Conservation (phyloP, 64 coral and sea anemone species). For the Porites lutea region DNA sequence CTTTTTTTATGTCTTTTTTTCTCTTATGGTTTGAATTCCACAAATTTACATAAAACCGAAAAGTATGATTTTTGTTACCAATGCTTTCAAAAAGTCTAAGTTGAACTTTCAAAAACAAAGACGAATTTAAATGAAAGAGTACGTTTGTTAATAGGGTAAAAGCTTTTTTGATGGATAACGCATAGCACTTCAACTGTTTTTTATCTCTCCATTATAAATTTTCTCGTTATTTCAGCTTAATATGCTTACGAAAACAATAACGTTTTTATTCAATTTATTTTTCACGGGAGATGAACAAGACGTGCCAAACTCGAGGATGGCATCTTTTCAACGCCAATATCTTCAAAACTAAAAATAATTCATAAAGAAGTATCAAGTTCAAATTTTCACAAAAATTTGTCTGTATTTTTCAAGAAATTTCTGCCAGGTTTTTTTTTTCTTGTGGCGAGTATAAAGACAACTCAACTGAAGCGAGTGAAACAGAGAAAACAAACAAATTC, state of each 20-base stretch:
- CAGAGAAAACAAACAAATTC: conserved; percentile 40
- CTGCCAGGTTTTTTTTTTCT: neutral
- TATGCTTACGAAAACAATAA: neutral
- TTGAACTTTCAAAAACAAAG: neutral
- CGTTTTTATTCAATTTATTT: neutral
- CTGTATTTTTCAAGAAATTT: conserved; percentile 16
- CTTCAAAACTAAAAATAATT: neutral
- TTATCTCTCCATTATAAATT: conserved; percentile 12
- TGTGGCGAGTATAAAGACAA: neutral
- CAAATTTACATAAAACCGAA: neutral
- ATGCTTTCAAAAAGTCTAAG: neutral
- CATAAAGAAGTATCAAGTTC: neutral
- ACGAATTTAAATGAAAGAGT: conserved; percentile 7
- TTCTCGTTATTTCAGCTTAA: neutral
- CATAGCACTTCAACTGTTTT: neutral
- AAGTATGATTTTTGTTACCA: conserved; percentile 4
- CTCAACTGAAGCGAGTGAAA: conserved; percentile 6
- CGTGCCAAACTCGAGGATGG: neutral
- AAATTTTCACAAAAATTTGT: neutral
- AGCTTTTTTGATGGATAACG: conserved; percentile 3
- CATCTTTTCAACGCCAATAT: too few species aligned
- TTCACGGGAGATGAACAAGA: neutral
- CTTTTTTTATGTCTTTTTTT: neutral
- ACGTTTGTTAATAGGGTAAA: conserved; percentile 28
- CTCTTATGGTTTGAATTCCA: neutral